Base-by-base conservation (phyloP, 1,140 invertebrate species). In the Dufourea novaeangliae region DNA sequence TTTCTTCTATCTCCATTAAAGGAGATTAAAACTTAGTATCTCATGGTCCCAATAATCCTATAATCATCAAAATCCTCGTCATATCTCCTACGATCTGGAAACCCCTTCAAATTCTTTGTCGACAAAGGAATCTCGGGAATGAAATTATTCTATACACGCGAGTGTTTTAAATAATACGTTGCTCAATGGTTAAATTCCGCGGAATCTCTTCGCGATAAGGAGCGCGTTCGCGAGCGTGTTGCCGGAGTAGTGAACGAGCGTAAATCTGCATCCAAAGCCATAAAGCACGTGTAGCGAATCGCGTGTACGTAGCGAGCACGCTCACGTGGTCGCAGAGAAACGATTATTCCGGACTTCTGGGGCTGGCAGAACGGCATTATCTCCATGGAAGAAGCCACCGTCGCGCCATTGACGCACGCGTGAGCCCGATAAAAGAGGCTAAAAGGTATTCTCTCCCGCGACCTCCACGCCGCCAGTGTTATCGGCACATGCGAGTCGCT, bases 351-450 rank as follows among this genome's bases (percentile, higher is more conserved):
- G 70, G 69, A 61, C 46, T 73, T 73, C 39, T 74, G 67, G 71
- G 66, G 64, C 34, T 61, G 50, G 34, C 77, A 63, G 54, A 41
- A 50, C 29, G 20, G 25, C 52, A 82, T 83, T 75, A 84, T 79
- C 67, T 54, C 27, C 25, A 6, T 76, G 71, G 66, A 84, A 83
- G 70, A 84, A 82, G 78, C 72, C 66, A 68, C 64, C 59, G 66
- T 46, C 57, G 70, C n/a, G 70, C n/a, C 61, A 66, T 61, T 72
- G 74, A 74, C 50, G 57, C 74, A 61, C 66, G 46, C 73, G 44
- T 25, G 34, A 41, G 39, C 50, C 34, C 34, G 68, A 79, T 82
- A 79, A 68, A 79, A 52, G 78, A 69, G 64, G 52, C 69, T 73
- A 57, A 50, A 78, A 73, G 75, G 76, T 73, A 64, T 73, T 69